Evolutionary conservation across 2,888 invertebrate genomes (phyloP), one percentile per base, ranked within the genome.

Genomic region (Notodonta dromedarius): DNA sequence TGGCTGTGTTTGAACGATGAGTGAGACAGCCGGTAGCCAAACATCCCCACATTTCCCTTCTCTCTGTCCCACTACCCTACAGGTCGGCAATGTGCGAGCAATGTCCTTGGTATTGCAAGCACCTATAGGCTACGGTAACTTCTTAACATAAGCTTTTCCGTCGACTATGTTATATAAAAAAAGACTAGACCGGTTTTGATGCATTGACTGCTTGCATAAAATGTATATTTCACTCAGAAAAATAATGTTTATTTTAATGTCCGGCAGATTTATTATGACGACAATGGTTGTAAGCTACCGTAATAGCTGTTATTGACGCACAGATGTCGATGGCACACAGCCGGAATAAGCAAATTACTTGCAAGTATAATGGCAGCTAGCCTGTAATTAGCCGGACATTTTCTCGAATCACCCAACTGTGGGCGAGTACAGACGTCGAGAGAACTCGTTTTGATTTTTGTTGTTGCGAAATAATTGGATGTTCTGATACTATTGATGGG

Each of bases 271-370:
- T 74, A 76, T 76, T 70, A 71, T 70, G 65, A 63, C 65, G 55
- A 63, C 70, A 57, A 65, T 57, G 59, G 63, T 59, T 64, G 62
- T 72, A 63, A 46, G 65, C 59, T 61, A 63, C 70, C 63, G 46
- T 83, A 82, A 83, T 80, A 68, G 72, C 82, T 68, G 85, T 86
- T 83, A 82, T 85, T 65, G 67, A 76, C 63, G 67, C 76, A 75
- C 88, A 88, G 79, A 88, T 89, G 89, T 84, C 83, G 78, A 82
- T 77, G 79, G 78, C 75, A 77, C 79, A 76, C 74, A 75, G 80
- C 87, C 84, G 88, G 89, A 88, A 88, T 84, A 84, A 78, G 86
- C 78, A 85, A 87, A 89, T 89, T 87, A 87, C 79, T 63, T 70
- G 67, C 24, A 24, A 24, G 24, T 75, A 62, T 74, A 78, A 79